Base-by-base conservation (phyloP, 2,888 invertebrate genomes). In the Trachelus tabidus region DNA sequence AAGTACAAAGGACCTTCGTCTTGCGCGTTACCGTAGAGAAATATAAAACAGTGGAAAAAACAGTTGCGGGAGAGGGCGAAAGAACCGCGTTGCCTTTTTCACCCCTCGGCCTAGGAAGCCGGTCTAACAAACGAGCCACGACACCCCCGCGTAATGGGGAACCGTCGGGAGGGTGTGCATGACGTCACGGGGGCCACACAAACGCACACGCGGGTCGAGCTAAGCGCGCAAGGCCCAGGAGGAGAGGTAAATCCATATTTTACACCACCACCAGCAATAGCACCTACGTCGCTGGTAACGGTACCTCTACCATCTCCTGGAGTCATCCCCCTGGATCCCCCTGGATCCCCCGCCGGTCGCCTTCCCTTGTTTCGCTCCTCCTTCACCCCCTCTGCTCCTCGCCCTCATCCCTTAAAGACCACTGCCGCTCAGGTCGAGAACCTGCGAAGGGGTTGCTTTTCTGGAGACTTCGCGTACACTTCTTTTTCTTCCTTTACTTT, bases 231-330 rank as follows among this genome's bases (percentile, higher is more conserved):
- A 85, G 87, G 87, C 85, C 85, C 85, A 83, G 86, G 87, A 89
- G 89, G 90, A 88, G 90, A 89, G 89, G 90, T 90, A 90, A 90
- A 90, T 90, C 90, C 90, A 90, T 90, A 90, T 90, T 90, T 90
- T 90, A 90, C 90, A 89, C 90, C 87, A 88, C 88, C 87, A 77
- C 77, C 69, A 30, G 71, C 68, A 37, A 77, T 34, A 34, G 68
- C 33, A 40, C 40, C 69, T 68, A 40, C 40, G 40, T 40, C 40
- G 40, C 40, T 40, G 15, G 15, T 15, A 40, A 40, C 40, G 15
- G 15, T 56, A 68, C 69, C 75, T 77, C 68, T 68, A 76, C 77
- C 74, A 77, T 76, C 75, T 77, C 75, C 76, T 77, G 76, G 75
- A 80, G 75, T 76, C 79, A 79, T 73, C 76, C 73, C 80, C 77